phyloP scores from a whole-genome alignment of 2,797 vertebrate genomes.

The Eulemur albifrons region DNA sequence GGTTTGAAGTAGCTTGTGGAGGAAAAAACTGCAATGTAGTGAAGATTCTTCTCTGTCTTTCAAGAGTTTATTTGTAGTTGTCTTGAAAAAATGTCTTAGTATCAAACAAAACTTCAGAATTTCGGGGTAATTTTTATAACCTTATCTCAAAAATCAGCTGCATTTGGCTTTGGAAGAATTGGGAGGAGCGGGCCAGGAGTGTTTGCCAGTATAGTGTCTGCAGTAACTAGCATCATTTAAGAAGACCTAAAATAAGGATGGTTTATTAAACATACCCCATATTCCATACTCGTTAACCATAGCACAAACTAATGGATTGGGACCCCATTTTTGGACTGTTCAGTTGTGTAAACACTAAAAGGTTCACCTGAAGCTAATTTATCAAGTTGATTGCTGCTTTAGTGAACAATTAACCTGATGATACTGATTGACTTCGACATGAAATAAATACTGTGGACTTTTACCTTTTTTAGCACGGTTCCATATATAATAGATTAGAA shows the following conservation, averaged over 20 bases:
- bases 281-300: background rate
- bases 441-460: background rate
- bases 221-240: background rate
- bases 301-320: background rate
- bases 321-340: background rate
- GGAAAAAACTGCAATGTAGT: background rate
- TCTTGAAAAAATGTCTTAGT: background rate
- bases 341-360: background rate
- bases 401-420: slow-evolving; percentile 10
- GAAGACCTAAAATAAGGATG: background rate
- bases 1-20: background rate
- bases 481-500: background rate
- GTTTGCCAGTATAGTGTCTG: background rate
- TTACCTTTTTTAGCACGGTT: slow-evolving; percentile 21
- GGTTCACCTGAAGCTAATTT: background rate
- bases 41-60: background rate
- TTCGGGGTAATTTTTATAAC: background rate
- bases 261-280: background rate
- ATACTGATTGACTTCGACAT: background rate
- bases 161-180: background rate
- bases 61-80: background rate
- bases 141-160: background rate
- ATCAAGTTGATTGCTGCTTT: background rate
- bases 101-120: background rate
- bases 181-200: background rate